A percentile compares a stretch with the other conserved stretches of the same genome.
phyloP scores from a whole-genome alignment of 1,140 invertebrate species.

The Zaprionus nigranus region DNA sequence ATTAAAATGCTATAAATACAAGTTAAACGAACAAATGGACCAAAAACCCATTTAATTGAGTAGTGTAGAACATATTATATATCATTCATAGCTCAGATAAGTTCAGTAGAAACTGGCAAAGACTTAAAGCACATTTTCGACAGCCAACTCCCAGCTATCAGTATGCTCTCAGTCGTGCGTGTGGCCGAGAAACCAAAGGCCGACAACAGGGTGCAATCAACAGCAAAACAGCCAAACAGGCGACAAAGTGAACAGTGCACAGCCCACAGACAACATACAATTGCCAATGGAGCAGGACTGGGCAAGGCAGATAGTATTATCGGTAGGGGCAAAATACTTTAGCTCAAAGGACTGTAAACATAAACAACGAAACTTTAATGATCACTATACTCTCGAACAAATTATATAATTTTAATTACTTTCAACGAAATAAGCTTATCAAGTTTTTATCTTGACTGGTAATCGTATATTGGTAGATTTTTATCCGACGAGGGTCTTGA shows the following conservation, averaged over 20 bases:
- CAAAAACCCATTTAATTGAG: constrained; percentile 4
- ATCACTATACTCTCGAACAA: neutral
- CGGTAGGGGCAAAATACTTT: too few relatives aligned
- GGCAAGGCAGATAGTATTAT: neutral
- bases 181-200: constrained; percentile 10
- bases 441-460: too few relatives aligned
- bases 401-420: neutral
- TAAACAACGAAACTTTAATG: constrained; percentile 2
- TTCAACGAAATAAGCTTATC: neutral
- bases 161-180: constrained; percentile 38
- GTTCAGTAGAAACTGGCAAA: neutral
- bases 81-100: neutral
- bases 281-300: neutral
- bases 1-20: constrained; percentile 62
- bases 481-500: neutral
- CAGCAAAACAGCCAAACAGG: constrained; percentile 37
- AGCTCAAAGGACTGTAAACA: neutral
- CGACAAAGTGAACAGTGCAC: neutral
- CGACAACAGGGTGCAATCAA: constrained; percentile 34
- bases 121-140: constrained; percentile 52
- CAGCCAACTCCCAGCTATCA: constrained; percentile 27
- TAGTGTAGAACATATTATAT: neutral
- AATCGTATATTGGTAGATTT: neutral
- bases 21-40: constrained; percentile 32
- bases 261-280: neutral